These are phyloP conservation scores for Amblyjoppa fuscipennis DNA, from an alignment of 2,888 invertebrate genomes.

Conservation along the genomic window DNA sequence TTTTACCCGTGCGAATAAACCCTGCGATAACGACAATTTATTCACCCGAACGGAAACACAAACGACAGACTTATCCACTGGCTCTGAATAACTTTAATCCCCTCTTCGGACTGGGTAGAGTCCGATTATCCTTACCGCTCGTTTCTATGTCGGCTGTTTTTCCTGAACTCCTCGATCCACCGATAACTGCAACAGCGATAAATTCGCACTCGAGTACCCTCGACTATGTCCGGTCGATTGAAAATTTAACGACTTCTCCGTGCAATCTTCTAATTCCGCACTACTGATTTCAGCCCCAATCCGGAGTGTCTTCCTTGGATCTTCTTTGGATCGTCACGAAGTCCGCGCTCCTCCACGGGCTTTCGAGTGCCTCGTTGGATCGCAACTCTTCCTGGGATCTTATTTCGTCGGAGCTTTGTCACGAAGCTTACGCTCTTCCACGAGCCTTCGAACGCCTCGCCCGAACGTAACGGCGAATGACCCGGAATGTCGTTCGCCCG, in stretches of 20 bases:
- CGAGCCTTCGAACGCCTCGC: background rate
- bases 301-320: background rate
- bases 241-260: background rate
- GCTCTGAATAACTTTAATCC: background rate
- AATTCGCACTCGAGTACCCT: background rate
- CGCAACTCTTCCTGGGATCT: background rate
- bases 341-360: background rate
- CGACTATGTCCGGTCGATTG: background rate
- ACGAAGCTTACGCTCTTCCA: background rate
- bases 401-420: background rate
- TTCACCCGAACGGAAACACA: background rate
- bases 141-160: background rate
- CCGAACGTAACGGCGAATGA: background rate
- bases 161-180: background rate
- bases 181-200: no score
- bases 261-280: background rate
- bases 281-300: background rate
- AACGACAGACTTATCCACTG: background rate
- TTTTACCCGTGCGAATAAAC: background rate
- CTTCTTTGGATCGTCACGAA: background rate
- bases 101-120: background rate
- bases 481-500: background rate
- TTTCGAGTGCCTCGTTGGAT: background rate
- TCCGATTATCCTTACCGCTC: background rate
- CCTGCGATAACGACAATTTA: background rate